A percentile compares a stretch with the other conserved stretches of the same genome.
Conservation (phyloP, 2,797 vertebrate species). For the Urosaurus nigricauda region DNA sequence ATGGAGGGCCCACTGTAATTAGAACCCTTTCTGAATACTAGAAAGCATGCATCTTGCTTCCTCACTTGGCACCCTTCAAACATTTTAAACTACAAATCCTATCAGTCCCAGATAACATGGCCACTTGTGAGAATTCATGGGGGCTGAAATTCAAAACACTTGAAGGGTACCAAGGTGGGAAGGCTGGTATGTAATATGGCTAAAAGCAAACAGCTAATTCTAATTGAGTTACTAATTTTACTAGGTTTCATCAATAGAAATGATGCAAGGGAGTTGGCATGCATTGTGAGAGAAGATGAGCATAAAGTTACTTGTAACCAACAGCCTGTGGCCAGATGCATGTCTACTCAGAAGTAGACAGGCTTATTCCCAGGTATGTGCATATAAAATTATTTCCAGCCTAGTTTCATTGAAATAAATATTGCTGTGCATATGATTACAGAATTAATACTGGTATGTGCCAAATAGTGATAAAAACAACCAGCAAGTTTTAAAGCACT, state of each 20-base stretch:
- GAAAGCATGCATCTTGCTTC: background rate
- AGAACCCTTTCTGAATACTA: background rate
- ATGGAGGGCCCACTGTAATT: fast-evolving
- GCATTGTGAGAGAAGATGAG: background rate
- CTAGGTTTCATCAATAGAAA: background rate
- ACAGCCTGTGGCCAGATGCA: too few relatives aligned
- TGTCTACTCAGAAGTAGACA: background rate
- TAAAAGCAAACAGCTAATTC: background rate
- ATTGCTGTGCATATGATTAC: background rate
- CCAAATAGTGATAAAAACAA: background rate
- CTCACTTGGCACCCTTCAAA: background rate
- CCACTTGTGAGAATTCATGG: background rate
- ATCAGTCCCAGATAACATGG: background rate
- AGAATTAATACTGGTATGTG: background rate
- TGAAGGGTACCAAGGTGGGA: background rate
- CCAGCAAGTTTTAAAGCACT: background rate
- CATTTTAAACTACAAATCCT: background rate
- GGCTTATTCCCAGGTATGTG: background rate
- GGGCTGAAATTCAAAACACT: background rate
- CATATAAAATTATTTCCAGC: background rate
- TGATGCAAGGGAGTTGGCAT: background rate
- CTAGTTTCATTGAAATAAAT: background rate
- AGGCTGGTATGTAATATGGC: background rate
- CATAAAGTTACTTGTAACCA: background rate
- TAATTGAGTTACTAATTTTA: background rate